phyloP scores from a whole-genome alignment of 2,888 invertebrate species.

The Drosophila differens region DNA sequence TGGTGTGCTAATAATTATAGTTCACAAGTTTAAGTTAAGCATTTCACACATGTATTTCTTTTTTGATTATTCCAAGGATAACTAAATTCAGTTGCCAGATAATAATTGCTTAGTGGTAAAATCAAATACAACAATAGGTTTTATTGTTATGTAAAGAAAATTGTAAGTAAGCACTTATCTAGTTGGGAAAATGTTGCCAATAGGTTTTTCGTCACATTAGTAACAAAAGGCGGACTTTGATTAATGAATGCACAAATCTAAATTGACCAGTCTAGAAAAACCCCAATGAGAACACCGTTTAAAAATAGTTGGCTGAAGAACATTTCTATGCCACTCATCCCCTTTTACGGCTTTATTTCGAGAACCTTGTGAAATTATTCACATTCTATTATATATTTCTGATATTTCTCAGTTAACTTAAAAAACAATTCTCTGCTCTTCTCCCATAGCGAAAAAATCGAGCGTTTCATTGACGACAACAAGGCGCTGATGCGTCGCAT shows the following conservation, averaged over 20 bases:
- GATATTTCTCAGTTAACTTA: not conserved
- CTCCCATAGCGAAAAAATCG: conserved; percentile 91
- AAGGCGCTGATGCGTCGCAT: conserved; percentile 96
- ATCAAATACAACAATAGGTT: not conserved
- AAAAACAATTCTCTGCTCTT: not conserved
- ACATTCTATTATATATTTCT: not conserved
- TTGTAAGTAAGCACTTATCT: not conserved
- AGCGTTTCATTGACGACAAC: conserved; percentile 96
- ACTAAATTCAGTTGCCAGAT: not conserved
- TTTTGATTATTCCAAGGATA: conserved; percentile 31
- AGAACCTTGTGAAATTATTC: not conserved
- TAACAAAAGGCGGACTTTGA: conserved; percentile 6
- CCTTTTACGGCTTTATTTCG: not conserved
- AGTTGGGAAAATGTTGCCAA: not conserved
- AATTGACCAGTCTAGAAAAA: not conserved
- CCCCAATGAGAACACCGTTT: not conserved
- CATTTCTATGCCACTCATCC: not conserved
- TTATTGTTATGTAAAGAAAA: not conserved
- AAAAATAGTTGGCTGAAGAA: not conserved
- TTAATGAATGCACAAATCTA: conserved; percentile 1
- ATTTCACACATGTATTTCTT: conserved; percentile 7
- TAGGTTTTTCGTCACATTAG: not conserved
- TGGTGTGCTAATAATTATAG: not conserved
- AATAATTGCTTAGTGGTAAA: not conserved
- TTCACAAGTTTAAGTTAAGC: conserved; percentile 1